A percentile compares a stretch with the other conserved stretches of the same genome.
Evolutionary conservation across 2,113 vertebrate genomes (phyloP).

Genomic region (Siniperca chuatsi): DNA sequence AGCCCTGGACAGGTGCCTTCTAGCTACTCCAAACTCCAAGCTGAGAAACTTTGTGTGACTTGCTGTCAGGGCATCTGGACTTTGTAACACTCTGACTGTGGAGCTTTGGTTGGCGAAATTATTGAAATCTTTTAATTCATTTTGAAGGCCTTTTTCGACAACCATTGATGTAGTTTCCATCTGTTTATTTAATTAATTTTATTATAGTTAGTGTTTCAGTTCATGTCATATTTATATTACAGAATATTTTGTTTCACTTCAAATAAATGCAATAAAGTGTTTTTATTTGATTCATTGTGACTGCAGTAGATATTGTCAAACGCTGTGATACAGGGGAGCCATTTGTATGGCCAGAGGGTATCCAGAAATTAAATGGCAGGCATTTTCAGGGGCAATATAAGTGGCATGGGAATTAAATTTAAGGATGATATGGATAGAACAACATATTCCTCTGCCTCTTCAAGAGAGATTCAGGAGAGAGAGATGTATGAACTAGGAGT

Average conservation of each 20-base stretch:
- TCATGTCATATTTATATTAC: neutral
- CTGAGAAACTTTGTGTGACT: neutral
- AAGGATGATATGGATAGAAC: neutral
- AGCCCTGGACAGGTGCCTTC: neutral
- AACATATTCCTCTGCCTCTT: neutral
- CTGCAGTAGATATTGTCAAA: neutral
- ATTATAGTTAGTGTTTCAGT: neutral
- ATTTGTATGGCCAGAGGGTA: neutral
- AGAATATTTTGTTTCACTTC: neutral
- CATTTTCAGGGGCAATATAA: neutral
- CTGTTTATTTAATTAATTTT: neutral
- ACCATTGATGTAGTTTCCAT: neutral
- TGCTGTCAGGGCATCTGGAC: slow-evolving; percentile 1
- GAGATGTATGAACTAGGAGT: slow-evolving; percentile 35
- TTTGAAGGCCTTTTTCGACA: neutral
- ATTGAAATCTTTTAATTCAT: neutral
- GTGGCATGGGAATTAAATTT: neutral
- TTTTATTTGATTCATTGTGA: neutral
- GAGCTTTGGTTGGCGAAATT: neutral
- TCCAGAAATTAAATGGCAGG: neutral
- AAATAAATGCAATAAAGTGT: neutral
- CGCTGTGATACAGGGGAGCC: neutral
- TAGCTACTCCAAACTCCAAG: neutral
- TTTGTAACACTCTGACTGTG: neutral
- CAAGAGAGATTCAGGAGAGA: slow-evolving; percentile 11